Evolutionary conservation across 2,113 vertebrate genomes (phyloP), one percentile per base, ranked within the genome.

Genomic region (Empidonax traillii): DNA sequence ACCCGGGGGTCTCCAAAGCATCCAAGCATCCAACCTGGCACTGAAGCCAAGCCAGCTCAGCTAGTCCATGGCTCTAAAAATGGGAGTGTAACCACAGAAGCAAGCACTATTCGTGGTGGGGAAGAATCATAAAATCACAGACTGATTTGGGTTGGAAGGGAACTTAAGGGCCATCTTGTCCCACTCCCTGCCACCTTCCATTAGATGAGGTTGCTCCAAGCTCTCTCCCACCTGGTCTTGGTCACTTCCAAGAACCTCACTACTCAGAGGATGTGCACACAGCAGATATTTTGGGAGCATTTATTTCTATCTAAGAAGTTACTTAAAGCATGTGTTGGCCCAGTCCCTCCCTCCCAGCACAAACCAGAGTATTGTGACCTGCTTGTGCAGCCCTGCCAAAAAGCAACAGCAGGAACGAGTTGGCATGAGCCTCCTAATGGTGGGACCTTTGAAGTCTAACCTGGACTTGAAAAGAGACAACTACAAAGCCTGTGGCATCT

Each of bases 401-500:
- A 65, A 52, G 31, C 0, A 1, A 56, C 49, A 85, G 33, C 53
- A 27, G n/a, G 85, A 46, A 71, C 1, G 1, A 88, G 55, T 66
- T 25, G 7, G 51, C 37, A 4, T 7, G 53, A 90, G 58, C 67
- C 49, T 90, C 53, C 91, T 39, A 5, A 68, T 90, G 51, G 89
- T 33, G 4, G 80, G 72, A 86, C n/a, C 91, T 96, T 92, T 94
- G 93, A 96, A 91, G 89, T 71, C 68, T 31, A 69, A 88, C 63
- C 37, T 3, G 43, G 67, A 58, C 72, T 89, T 80, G 55, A 80
- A 89, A 81, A 74, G 55, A 90, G 46, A 69, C 83, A 92, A 51
- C 80, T 87, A 88, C 86, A 93, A 91, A 96, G 81, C 14, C 14
- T 61, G 68, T 17, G 74, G 87, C 75, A 77, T 89, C 69, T 74